Percentiles rank a stretch among this genome's conserved stretches.
These are phyloP conservation scores for Temnothorax curvispinosus DNA, from an alignment of 1,140 invertebrate genomes.

Conservation along the genomic window DNA sequence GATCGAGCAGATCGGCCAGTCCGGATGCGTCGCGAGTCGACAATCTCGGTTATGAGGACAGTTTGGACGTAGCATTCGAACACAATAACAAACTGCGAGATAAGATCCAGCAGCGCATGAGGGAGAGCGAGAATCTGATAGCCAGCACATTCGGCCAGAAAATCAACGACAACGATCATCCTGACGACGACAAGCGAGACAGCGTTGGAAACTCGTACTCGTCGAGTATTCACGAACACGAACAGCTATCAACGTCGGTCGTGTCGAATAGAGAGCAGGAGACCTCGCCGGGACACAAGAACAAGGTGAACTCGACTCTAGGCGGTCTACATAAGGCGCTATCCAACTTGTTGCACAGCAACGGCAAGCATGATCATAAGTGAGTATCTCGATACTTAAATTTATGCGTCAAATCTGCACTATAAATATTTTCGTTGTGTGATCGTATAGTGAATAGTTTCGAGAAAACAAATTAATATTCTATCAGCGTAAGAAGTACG, in stretches of 20 bases:
- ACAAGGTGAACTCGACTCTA: constrained; percentile 77
- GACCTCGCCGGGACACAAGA: constrained; percentile 72
- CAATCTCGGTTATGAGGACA: constrained; percentile 83
- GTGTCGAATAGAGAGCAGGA: constrained; percentile 50
- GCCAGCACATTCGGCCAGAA: constrained; percentile 81
- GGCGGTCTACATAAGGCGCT: constrained; percentile 82
- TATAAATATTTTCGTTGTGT: background rate
- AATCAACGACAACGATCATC: constrained; percentile 31
- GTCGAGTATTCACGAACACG: constrained; percentile 35
- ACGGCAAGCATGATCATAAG: constrained; percentile 84
- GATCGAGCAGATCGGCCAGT: constrained; percentile 79
- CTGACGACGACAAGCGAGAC: constrained; percentile 16
- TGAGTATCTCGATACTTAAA: constrained; percentile 69
- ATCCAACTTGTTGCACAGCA: constrained; percentile 82
- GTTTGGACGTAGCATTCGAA: constrained; percentile 84
- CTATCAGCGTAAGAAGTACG: background rate
- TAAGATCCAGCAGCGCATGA: constrained; percentile 84
- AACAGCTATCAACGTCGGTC: constrained; percentile 29
- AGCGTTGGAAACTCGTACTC: constrained; percentile 48
- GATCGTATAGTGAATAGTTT: background rate
- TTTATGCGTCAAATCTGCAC: background rate
- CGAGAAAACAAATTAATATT: constrained; percentile 4
- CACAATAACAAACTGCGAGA: constrained; percentile 84
- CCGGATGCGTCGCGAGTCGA: constrained; percentile 75
- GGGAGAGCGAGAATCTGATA: constrained; percentile 83